Conservation (phyloP, 2,797 vertebrate genomes). For the Lepus townsendii region DNA sequence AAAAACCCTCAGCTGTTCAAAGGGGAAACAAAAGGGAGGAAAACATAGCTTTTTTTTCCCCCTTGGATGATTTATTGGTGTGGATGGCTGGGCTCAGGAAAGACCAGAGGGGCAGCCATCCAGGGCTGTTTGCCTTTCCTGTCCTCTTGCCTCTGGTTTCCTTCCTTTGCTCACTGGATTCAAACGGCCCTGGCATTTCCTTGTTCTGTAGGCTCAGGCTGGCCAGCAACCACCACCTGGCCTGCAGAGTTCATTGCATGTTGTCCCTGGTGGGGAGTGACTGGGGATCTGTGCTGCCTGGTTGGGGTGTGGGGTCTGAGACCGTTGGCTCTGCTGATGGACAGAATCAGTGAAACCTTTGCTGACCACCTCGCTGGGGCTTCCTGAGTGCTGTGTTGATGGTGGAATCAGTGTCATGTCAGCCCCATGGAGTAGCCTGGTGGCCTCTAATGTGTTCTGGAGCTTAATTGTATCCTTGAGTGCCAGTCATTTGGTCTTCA, state of each 20-base stretch:
- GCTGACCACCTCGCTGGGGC: neutral
- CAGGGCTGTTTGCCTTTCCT: neutral
- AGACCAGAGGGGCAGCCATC: neutral
- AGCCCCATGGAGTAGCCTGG: neutral
- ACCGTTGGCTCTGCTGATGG: rapidly evolving
- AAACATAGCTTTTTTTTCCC: neutral
- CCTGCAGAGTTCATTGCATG: neutral
- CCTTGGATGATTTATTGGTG: slow-evolving; percentile 36
- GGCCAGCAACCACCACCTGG: neutral
- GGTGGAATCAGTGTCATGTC: neutral
- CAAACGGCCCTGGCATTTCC: neutral
- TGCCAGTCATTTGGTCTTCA: neutral
- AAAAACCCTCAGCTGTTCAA: slow-evolving; percentile 66
- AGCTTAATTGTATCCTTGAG: neutral
- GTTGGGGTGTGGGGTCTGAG: neutral
- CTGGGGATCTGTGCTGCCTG: too few relatives aligned
- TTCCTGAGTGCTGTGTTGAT: neutral
- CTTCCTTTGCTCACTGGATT: neutral
- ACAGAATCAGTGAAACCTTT: neutral
- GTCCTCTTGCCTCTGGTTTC: neutral
- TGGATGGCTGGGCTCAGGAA: neutral
- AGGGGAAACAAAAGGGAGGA: neutral
- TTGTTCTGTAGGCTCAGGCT: neutral
- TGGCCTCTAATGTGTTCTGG: neutral
- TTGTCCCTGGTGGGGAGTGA: neutral